A percentile compares a stretch with the other conserved stretches of the same genome.
phyloP scores from a whole-genome alignment of 2,113 vertebrate species.

The Sula dactylatra region DNA sequence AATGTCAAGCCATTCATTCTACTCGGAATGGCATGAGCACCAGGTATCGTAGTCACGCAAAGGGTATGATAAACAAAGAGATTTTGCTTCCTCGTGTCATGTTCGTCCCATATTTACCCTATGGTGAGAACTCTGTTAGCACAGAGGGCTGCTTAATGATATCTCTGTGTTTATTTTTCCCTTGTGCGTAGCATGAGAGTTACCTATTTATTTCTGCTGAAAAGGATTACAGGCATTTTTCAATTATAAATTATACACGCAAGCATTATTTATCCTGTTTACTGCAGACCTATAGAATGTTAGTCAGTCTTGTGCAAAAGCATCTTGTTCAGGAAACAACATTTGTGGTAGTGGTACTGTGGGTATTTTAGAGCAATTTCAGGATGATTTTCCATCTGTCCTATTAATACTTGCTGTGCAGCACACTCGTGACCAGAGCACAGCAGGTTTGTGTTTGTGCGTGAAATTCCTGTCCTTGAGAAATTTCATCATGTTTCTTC shows the following conservation, averaged over 20 bases:
- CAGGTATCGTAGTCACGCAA: not conserved
- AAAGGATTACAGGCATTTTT: constrained; percentile 49
- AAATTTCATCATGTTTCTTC: not conserved
- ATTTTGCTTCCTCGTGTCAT: not conserved
- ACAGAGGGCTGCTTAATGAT: constrained; percentile 27
- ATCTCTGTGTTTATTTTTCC: constrained; percentile 47
- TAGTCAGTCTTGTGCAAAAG: constrained; percentile 26
- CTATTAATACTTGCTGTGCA: not conserved
- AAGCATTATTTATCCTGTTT: constrained; percentile 42
- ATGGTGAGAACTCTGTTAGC: constrained; percentile 34
- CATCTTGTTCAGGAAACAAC: constrained; percentile 23
- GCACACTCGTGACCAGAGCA: not conserved
- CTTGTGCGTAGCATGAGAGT: not conserved
- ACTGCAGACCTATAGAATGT: not conserved
- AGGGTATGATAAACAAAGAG: constrained; percentile 20
- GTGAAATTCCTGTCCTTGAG: not conserved
- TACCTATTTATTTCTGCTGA: constrained; percentile 41
- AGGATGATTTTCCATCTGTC: constrained; percentile 32
- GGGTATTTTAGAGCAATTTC: constrained; percentile 17
- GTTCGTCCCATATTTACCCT: constrained; percentile 33
- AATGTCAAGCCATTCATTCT: not conserved
- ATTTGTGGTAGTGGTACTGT: not conserved
- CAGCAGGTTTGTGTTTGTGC: not conserved
- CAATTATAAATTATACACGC: constrained; percentile 33
- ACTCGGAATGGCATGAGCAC: not conserved